phyloP scores from a whole-genome alignment of 2,888 invertebrate genomes.

The Rhingia campestris region DNA sequence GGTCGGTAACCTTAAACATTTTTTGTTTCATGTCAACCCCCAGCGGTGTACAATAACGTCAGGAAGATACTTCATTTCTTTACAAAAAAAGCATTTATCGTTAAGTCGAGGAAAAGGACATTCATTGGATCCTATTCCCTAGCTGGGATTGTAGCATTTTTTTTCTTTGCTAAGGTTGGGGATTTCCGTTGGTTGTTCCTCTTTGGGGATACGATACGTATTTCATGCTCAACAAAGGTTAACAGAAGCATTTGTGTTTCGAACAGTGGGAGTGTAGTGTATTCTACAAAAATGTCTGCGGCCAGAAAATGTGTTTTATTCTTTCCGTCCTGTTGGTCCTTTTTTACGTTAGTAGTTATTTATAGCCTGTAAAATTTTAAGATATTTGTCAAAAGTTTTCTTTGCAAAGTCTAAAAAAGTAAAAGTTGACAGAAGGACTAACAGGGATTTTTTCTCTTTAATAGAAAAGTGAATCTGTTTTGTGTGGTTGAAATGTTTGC shows the following conservation, averaged over 20 bases:
- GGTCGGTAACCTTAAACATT: not conserved
- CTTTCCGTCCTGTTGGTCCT: not conserved
- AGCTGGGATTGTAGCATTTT: slow-evolving; percentile 25
- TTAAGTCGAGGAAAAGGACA: slow-evolving; percentile 12
- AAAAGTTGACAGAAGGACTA: not conserved
- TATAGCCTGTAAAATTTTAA: slow-evolving; percentile 6
- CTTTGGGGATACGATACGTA: slow-evolving; percentile 12
- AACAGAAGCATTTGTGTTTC: slow-evolving; percentile 24
- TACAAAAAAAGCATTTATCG: slow-evolving; percentile 15
- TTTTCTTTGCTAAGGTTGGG: slow-evolving; percentile 29
- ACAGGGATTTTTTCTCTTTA: slow-evolving; percentile 6
- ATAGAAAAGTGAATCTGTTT: not conserved
- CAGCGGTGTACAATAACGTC: slow-evolving; percentile 21
- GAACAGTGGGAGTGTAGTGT: not conserved
- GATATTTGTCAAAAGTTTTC: slow-evolving; percentile 30
- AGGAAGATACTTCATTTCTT: slow-evolving; percentile 1
- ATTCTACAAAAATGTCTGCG: slow-evolving; percentile 11
- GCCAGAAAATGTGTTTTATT: slow-evolving; percentile 7
- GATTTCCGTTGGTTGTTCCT: slow-evolving; percentile 17
- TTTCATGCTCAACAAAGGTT: slow-evolving; percentile 23
- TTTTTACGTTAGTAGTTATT: slow-evolving; percentile 12
- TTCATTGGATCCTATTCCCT: slow-evolving; percentile 11
- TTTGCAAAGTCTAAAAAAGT: not conserved
- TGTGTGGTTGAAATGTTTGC: not conserved
- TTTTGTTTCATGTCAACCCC: not conserved